Percentiles rank a stretch among this genome's conserved stretches.
These are phyloP conservation scores for Sandelia bainsii DNA, from an alignment of 2,797 vertebrate genomes.

Conservation along the genomic window DNA sequence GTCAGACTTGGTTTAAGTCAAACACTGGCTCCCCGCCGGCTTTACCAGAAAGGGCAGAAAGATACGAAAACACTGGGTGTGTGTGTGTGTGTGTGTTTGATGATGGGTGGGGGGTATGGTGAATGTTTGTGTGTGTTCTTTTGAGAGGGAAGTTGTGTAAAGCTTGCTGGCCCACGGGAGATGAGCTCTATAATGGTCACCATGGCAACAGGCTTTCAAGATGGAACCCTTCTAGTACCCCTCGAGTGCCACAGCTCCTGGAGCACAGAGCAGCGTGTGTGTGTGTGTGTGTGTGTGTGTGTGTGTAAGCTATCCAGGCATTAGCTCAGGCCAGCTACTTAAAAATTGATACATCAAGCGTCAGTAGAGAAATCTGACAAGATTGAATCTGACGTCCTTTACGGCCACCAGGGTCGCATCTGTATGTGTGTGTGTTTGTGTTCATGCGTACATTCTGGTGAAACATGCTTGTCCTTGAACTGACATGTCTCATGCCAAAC, in stretches of 20 bases:
- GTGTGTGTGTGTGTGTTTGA: slow-evolving; percentile 5
- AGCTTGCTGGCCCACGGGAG: slow-evolving; percentile 76
- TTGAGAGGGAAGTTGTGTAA: slow-evolving; percentile 73
- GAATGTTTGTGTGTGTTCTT: slow-evolving; percentile 53
- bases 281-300: slow-evolving; percentile 43
- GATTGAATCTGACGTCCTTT: slow-evolving; percentile 80
- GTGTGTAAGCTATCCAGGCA: slow-evolving; percentile 56
- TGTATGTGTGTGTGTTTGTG: slow-evolving; percentile 60
- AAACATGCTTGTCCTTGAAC: slow-evolving; percentile 52
- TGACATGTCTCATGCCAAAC: slow-evolving; percentile 57
- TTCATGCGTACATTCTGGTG: slow-evolving; percentile 54
- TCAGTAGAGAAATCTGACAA: slow-evolving; percentile 81
- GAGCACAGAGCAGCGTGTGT: slow-evolving; percentile 64
- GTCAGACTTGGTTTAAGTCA: slow-evolving; percentile 57
- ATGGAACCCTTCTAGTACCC: slow-evolving; percentile 79
- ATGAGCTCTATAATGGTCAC: slow-evolving; percentile 81
- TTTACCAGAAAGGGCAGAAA: slow-evolving; percentile 64
- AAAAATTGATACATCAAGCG: slow-evolving; percentile 86
- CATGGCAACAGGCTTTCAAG: slow-evolving; percentile 85
- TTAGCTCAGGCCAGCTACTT: slow-evolving; percentile 75
- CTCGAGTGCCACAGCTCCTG: slow-evolving; percentile 74
- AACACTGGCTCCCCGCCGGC: slow-evolving; percentile 55
- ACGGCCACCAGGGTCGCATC: slow-evolving; percentile 67
- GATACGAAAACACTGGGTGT: slow-evolving; percentile 39
- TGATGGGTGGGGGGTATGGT: slow-evolving; percentile 21